Percentiles rank a stretch among this genome's conserved stretches.
Evolutionary conservation across 2,797 vertebrate species (phyloP).

Genomic region (Fistularia commersonii): DNA sequence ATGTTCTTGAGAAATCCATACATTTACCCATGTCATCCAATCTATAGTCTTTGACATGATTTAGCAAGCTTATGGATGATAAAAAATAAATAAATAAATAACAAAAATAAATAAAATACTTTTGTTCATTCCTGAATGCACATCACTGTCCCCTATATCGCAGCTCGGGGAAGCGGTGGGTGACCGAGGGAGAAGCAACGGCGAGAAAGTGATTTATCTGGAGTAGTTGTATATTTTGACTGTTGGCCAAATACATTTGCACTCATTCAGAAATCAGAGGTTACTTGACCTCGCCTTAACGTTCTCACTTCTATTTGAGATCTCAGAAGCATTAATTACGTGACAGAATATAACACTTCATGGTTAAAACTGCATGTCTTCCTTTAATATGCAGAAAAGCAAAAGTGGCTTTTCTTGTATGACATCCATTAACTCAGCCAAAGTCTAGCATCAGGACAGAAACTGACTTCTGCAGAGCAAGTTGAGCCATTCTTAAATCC

Average conservation of each 20-base stretch:
- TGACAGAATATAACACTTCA: not conserved
- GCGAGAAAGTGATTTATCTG: conserved; percentile 15
- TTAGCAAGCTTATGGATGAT: conserved; percentile 27
- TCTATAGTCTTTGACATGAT: conserved; percentile 32
- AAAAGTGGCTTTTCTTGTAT: conserved; percentile 23
- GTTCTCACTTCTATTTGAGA: not conserved
- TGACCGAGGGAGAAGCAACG: conserved; percentile 9
- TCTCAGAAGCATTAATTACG: not conserved
- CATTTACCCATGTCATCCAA: conserved; percentile 49
- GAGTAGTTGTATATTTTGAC: conserved; percentile 32
- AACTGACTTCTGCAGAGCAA: conserved; percentile 57
- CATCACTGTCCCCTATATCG: conserved; percentile 24
- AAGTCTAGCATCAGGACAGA: conserved; percentile 44
- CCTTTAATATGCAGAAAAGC: conserved; percentile 23
- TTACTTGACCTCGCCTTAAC: conserved; percentile 15
- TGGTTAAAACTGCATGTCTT: not conserved
- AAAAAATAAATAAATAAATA: not conserved
- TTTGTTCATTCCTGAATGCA: conserved; percentile 38
- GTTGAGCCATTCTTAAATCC: conserved; percentile 72
- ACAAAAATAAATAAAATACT: conserved; percentile 39
- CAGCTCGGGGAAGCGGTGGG: conserved; percentile 33
- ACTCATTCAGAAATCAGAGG: not conserved
- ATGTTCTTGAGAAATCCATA: conserved; percentile 41
- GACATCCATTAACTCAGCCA: conserved; percentile 50
- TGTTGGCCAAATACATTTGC: not conserved